Evolutionary conservation across 2,113 vertebrate species (phyloP).

Genomic region (Amazona vittata): DNA sequence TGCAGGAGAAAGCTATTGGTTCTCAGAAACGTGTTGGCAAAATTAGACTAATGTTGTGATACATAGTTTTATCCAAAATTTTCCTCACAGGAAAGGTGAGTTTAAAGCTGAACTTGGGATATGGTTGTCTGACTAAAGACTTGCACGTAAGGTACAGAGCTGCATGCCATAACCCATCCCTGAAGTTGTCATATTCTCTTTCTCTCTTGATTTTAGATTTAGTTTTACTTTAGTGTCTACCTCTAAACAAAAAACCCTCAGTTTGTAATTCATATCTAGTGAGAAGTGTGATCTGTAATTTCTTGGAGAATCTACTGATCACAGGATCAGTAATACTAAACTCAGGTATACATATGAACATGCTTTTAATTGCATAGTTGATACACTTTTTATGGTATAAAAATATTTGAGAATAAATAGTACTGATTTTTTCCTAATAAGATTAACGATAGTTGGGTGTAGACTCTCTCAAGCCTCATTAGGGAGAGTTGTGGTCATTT

Average conservation of each 20-base stretch:
- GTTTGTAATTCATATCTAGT: neutral
- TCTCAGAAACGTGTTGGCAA: neutral
- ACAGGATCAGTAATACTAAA: neutral
- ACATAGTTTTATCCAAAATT: neutral
- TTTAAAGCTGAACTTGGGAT: neutral
- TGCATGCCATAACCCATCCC: neutral
- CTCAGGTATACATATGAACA: neutral
- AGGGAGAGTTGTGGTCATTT: neutral
- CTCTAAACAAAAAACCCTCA: neutral
- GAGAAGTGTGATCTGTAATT: neutral
- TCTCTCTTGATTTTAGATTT: neutral
- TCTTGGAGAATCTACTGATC: neutral
- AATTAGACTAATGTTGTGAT: neutral
- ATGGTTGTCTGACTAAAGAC: neutral
- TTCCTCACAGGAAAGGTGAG: neutral
- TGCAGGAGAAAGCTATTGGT: neutral
- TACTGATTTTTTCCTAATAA: neutral
- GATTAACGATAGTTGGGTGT: neutral
- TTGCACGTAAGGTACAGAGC: neutral
- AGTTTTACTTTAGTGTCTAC: neutral
- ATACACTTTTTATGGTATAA: accelerated
- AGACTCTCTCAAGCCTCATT: neutral
- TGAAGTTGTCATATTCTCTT: neutral
- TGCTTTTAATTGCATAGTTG: neutral
- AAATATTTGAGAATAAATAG: neutral